Percentiles rank a stretch among this genome's conserved stretches.
phyloP scores from a whole-genome alignment of 2,113 vertebrate genomes.

The Rafetus swinhoei region DNA sequence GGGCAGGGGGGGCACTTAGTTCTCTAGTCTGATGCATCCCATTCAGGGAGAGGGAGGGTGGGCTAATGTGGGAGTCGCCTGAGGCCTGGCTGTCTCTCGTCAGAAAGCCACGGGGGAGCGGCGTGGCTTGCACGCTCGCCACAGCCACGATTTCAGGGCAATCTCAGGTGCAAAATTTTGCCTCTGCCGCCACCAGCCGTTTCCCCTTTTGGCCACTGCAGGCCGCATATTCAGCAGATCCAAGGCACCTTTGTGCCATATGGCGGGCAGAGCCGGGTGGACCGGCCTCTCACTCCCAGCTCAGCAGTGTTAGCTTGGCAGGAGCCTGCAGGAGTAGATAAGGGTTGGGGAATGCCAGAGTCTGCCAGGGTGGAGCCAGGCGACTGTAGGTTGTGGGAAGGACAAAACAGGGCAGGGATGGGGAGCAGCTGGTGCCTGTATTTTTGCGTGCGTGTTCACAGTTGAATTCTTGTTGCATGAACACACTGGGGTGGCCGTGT shows the following conservation, averaged over 20 bases:
- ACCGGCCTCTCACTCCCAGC: background rate
- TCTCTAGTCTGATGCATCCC: constrained; percentile 39
- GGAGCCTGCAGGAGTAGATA: too few relatives aligned
- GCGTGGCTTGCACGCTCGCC: background rate
- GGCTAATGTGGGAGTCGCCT: background rate
- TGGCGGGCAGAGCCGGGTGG: background rate
- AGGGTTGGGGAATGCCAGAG: background rate
- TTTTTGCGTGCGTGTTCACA: background rate
- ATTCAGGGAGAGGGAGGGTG: background rate
- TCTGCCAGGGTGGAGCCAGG: background rate
- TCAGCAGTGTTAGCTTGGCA: too few relatives aligned
- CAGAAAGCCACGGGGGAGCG: background rate
- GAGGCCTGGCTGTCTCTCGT: background rate
- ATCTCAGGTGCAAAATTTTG: background rate
- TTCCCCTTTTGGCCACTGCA: background rate
- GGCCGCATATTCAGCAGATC: background rate
- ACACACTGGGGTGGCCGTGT: too few relatives aligned
- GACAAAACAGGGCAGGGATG: background rate
- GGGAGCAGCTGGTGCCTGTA: background rate
- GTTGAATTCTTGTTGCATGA: background rate
- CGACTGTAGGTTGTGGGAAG: background rate
- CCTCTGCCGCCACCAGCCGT: background rate
- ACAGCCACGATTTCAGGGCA: background rate
- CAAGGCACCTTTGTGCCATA: background rate
- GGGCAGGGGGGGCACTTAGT: constrained; percentile 5